Evolutionary conservation across 2,888 invertebrate genomes (phyloP), one percentile per base, ranked within the genome.

Genomic region (Dryobota labecula): DNA sequence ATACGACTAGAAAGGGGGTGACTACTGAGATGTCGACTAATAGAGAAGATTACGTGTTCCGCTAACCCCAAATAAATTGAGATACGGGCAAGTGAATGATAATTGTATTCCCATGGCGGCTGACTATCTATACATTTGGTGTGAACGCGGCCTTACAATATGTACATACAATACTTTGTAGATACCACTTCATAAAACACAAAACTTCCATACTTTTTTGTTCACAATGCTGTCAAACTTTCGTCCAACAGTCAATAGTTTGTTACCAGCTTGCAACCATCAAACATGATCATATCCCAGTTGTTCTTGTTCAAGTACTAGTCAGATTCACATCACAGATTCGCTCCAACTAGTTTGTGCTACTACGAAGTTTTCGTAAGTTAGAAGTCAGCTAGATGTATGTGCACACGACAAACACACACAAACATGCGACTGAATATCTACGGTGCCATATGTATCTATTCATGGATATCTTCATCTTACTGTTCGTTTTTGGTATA

Each of bases 381-480:
- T 78, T 82, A 51, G 58, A 66, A 78, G 78, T 82, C 78, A 78
- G 66, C 73, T 60, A 41, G 24, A 64, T 56, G 51, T 61, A 64
- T 54, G 63, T 64, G 38, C 20, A 36, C 11, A 30, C 8, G 1
- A 20, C 15, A 51, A 51, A 72, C 30, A 69, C 45, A 64, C 24
- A 51, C n/a, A 38, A 1, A 51, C 27, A 51, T 15, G 6, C 20
- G 0, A 41, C 24, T 11, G 20, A 30, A 30, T 38, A 36, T 36
- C 36, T 36, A 3, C 4, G 9, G 45, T 56, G 5, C 18, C 38
- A 30, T 30, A 36, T 15, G n/a, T n/a, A 15, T 61, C 18, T 57
- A 11, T 27, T 45, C 8, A 20, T 38, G 13, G 13, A 45, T 38
- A 45, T 45, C 4, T 8, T 8, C n/a, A 20, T 76, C 13, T 76